Percentiles rank a stretch among this genome's conserved stretches.
These are phyloP conservation scores for Menidia beryllina DNA, from an alignment of 2,113 vertebrate species.

Conservation along the genomic window DNA sequence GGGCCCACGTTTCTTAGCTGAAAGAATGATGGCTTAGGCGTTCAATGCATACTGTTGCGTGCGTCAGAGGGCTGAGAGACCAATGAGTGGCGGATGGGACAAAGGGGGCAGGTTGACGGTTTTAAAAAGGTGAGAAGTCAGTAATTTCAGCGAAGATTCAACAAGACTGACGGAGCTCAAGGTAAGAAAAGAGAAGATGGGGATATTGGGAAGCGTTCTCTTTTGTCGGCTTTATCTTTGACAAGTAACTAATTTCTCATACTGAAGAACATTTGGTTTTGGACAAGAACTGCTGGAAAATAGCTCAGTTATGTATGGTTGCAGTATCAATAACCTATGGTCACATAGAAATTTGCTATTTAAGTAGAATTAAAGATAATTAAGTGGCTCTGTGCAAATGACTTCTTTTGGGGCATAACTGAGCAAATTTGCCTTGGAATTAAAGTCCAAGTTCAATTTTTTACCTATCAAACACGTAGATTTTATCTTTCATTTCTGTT, in stretches of 20 bases:
- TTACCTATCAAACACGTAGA: too few species aligned
- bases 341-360: neutral
- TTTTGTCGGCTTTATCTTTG: neutral
- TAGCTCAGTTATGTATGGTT: neutral
- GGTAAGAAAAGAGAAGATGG: slow-evolving; percentile 45
- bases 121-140: slow-evolving; percentile 62
- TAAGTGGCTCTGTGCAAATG: too few species aligned
- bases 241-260: neutral
- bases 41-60: neutral
- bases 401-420: neutral
- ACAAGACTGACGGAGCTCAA: slow-evolving; percentile 17
- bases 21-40: slow-evolving; percentile 71
- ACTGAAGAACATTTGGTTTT: too few species aligned
- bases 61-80: slow-evolving; percentile 48
- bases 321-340: neutral
- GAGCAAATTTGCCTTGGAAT: neutral
- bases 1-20: slow-evolving; percentile 64
- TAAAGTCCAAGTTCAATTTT: too few species aligned
- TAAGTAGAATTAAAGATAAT: too few species aligned
- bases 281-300: neutral
- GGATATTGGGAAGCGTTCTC: too few species aligned
- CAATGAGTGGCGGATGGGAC: slow-evolving; percentile 20
- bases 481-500: too few species aligned
- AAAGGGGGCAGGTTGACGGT: neutral
- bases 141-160: neutral